Conservation (phyloP, 2,888 invertebrate genomes). For the Linnaemya vulpina region DNA sequence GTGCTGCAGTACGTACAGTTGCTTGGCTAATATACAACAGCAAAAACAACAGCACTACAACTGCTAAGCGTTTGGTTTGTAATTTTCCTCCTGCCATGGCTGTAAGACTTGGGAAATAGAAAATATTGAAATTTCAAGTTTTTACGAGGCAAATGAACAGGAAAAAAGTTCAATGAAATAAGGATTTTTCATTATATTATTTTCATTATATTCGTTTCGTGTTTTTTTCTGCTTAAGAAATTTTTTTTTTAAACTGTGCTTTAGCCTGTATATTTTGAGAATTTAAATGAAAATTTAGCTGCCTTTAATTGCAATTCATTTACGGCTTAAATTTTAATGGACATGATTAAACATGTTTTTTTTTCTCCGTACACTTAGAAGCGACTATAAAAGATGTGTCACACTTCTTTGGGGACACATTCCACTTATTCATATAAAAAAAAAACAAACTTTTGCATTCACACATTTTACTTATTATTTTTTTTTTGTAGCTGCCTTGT, state of each 20-base stretch:
- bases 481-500: no score
- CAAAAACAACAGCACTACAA: constrained; percentile 9
- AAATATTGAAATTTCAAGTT: background rate
- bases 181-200: constrained; percentile 13
- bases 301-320: background rate
- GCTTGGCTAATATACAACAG: background rate
- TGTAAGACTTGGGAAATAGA: background rate
- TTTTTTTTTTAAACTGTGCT: background rate
- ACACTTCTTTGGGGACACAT: constrained; percentile 2
- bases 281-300: background rate
- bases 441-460: background rate
- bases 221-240: background rate
- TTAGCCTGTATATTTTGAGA: background rate
- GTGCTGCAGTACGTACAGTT: constrained; percentile 6
- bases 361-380: background rate
- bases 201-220: constrained; percentile 11
- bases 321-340: background rate
- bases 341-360: background rate
- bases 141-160: background rate
- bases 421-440: background rate
- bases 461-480: background rate
- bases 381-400: background rate
- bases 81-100: background rate
- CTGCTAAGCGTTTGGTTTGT: constrained; percentile 25
- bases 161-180: background rate